Evolutionary conservation across 2,113 vertebrate genomes (phyloP).

Genomic region (Phoenicopterus ruber): DNA sequence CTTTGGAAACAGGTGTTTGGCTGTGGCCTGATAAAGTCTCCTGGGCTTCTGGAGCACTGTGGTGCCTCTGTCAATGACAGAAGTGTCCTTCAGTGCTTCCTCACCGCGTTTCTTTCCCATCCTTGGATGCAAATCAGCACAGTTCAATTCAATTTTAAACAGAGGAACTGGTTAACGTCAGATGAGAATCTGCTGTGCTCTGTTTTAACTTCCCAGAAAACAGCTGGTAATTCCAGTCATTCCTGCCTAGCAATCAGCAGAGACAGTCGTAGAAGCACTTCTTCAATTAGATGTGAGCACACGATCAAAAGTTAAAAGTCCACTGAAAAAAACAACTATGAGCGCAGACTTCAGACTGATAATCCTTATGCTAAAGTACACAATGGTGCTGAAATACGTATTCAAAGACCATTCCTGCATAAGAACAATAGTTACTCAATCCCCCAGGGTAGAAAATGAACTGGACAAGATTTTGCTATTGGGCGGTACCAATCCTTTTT

Average conservation of each 20-base stretch:
- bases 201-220: background rate
- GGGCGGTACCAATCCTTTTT: accelerated
- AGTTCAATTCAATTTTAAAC: background rate
- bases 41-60: background rate
- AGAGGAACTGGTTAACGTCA: background rate
- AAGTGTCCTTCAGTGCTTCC: background rate
- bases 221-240: background rate
- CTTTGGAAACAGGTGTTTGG: background rate
- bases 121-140: background rate
- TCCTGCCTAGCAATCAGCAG: background rate
- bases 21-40: background rate
- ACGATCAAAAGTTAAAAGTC: background rate
- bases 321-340: background rate
- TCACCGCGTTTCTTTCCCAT: background rate
- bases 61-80: background rate
- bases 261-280: background rate
- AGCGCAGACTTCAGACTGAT: background rate
- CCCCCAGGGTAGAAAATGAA: background rate
- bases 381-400: background rate
- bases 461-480: background rate
- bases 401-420: background rate
- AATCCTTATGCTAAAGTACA: background rate
- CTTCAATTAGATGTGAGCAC: background rate
- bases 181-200: background rate
- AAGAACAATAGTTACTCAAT: background rate